Conservation (phyloP, 1,140 invertebrate species). For the Periplaneta americana region DNA sequence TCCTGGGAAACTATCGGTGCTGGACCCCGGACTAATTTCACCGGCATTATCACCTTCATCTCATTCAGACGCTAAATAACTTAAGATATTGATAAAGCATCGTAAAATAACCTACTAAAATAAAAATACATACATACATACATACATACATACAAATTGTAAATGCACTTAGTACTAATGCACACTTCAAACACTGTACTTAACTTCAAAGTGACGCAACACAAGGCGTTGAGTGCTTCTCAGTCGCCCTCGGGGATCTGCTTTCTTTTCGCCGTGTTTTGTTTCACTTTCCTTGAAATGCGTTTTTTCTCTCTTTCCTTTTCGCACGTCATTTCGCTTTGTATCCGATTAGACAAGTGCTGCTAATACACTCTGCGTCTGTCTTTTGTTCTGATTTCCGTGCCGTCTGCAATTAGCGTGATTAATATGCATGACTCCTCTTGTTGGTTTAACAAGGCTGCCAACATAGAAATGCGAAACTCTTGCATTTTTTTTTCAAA, state of each 20-base stretch:
- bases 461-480: not conserved
- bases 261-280: not conserved
- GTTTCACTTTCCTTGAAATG: not conserved
- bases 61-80: too few relatives aligned
- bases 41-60: too few relatives aligned
- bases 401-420: not conserved
- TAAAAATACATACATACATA: too few relatives aligned
- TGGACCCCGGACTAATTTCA: too few relatives aligned
- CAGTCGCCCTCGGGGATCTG: not conserved
- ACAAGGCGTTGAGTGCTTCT: too few relatives aligned
- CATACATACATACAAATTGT: too few relatives aligned
- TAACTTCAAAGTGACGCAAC: too few relatives aligned
- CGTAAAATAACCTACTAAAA: too few relatives aligned
- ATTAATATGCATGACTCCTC: not conserved
- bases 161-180: too few relatives aligned
- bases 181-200: too few relatives aligned
- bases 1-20: too few relatives aligned
- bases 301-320: not conserved
- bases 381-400: not conserved
- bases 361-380: not conserved
- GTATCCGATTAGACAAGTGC: not conserved
- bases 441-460: not conserved
- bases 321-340: not conserved
- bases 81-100: too few relatives aligned
- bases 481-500: not conserved